A percentile compares a stretch with the other conserved stretches of the same genome.
Conservation (phyloP, 2,888 invertebrate species). For the Hybos culiciformis region DNA sequence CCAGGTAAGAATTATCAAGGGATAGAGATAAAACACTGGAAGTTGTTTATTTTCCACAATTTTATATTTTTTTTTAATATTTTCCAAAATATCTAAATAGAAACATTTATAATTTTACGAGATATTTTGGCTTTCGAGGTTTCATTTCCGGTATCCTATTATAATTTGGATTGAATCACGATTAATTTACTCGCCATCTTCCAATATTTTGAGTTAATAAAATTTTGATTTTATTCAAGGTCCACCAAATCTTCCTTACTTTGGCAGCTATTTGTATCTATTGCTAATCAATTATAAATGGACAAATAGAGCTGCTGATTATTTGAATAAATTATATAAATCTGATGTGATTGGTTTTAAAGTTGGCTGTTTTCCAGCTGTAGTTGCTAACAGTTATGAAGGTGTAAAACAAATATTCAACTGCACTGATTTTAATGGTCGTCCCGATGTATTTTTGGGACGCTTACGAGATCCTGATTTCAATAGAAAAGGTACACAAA, state of each 20-base stretch:
- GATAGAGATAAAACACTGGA: too few relatives aligned
- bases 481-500: constrained; percentile 26
- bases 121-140: too few relatives aligned
- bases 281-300: constrained; percentile 40
- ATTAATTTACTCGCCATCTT: too few relatives aligned
- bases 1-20: too few relatives aligned
- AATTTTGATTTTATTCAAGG: constrained; percentile 37
- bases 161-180: too few relatives aligned
- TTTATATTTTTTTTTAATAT: too few relatives aligned
- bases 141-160: too few relatives aligned
- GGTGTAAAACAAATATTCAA: constrained; percentile 44
- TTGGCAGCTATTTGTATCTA: constrained; percentile 47
- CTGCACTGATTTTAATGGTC: constrained; percentile 49
- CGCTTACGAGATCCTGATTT: constrained; percentile 38
- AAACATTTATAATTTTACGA: too few relatives aligned
- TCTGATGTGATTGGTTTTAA: constrained; percentile 46
- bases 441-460: constrained; percentile 38
- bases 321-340: constrained; percentile 42
- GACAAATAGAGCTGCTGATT: constrained; percentile 39
- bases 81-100: too few relatives aligned
- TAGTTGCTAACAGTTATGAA: constrained; percentile 41
- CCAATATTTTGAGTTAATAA: too few relatives aligned
- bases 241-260: constrained; percentile 46
- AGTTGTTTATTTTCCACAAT: too few relatives aligned
- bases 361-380: constrained; percentile 38